Conservation (phyloP, 2,888 invertebrate genomes). For the Calameuta pallipes region DNA sequence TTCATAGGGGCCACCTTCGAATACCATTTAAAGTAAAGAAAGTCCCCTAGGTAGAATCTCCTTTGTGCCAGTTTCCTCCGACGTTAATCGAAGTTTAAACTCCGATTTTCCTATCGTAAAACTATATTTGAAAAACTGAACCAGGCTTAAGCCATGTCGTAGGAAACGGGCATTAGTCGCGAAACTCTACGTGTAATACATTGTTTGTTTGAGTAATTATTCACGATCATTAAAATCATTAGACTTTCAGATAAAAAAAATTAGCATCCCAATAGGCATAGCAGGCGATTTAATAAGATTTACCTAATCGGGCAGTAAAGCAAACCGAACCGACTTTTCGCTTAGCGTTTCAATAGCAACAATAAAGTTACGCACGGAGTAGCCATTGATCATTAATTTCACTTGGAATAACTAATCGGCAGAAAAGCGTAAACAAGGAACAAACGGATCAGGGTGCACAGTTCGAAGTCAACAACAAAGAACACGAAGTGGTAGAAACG, state of each 20-base stretch:
- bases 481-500: background rate
- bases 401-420: background rate
- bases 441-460: background rate
- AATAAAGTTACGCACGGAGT: background rate
- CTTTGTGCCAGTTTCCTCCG: no score
- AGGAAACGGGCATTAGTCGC: no score
- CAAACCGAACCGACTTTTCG: background rate
- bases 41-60: background rate
- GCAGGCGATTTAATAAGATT: background rate
- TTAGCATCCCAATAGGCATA: background rate
- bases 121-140: no score
- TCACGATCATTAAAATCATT: background rate
- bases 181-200: background rate
- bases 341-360: background rate
- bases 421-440: background rate
- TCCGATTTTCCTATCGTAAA: no score
- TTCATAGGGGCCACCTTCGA: background rate
- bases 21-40: background rate
- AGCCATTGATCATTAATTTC: background rate
- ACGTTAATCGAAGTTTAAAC: no score
- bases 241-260: background rate
- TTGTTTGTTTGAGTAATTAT: background rate
- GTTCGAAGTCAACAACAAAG: conserved; percentile 1
- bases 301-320: background rate
- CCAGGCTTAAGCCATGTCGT: no score